Evolutionary conservation across 1,140 invertebrate genomes (phyloP).

Genomic region (Scylla paramamosain): DNA sequence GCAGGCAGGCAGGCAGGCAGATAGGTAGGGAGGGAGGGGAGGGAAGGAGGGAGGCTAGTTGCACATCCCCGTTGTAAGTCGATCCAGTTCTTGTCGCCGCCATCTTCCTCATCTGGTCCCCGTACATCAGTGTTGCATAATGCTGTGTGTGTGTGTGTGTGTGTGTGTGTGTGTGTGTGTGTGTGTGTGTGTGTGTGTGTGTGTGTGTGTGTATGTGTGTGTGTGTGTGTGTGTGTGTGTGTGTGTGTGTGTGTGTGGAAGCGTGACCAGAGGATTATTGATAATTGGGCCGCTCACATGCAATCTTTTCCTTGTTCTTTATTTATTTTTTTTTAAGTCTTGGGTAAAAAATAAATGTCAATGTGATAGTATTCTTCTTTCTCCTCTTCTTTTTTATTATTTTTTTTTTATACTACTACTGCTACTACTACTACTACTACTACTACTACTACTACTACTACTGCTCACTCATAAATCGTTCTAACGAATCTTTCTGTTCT

Average conservation of each 20-base stretch:
- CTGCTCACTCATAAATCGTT: background rate
- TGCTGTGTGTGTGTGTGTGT: background rate
- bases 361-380: background rate
- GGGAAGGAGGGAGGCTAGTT: background rate
- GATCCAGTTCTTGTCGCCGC: background rate
- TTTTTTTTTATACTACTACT: background rate
- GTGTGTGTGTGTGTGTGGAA: background rate
- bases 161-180: no score
- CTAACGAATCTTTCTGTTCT: no score
- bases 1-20: no score
- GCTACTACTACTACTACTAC: background rate
- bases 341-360: background rate
- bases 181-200: no score
- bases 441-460: background rate
- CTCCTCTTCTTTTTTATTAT: background rate
- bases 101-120: conserved; percentile 1
- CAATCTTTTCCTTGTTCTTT: background rate
- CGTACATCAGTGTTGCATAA: no score
- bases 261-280: background rate
- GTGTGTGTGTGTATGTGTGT: background rate
- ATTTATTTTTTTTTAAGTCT: background rate
- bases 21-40: background rate
- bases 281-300: conserved; percentile 4
- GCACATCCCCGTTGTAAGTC: background rate
- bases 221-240: no score